Evolutionary conservation across 2,797 vertebrate species (phyloP).

Genomic region (Sternarchorhynchus goeldii): DNA sequence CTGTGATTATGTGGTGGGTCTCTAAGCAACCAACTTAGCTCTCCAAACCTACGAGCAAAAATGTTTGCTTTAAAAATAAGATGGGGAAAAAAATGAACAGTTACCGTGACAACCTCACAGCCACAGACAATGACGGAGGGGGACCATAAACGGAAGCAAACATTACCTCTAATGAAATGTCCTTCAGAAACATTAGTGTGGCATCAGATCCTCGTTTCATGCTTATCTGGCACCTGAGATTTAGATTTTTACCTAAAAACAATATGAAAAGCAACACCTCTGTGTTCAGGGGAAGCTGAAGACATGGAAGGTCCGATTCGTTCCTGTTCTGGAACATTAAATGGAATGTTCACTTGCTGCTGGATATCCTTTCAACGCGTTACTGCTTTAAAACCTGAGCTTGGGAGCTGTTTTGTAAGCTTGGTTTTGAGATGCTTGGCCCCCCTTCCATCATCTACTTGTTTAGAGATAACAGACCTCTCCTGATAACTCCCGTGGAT

Average conservation of each 20-base stretch:
- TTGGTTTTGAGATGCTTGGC: neutral
- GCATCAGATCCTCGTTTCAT: no score
- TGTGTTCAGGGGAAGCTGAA: no score
- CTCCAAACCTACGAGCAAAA: conserved; percentile 19
- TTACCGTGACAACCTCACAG: neutral
- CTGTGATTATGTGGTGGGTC: conserved; percentile 48
- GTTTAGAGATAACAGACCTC: conserved; percentile 7
- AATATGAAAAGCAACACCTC: no score
- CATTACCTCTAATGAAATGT: no score
- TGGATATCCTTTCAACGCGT: neutral
- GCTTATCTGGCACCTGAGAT: no score
- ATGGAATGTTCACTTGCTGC: neutral
- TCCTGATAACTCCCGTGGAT: conserved; percentile 1
- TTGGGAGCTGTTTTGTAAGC: neutral
- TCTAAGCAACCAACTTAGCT: conserved; percentile 12
- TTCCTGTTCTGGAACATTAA: neutral
- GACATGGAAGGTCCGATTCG: neutral
- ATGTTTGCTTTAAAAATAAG: conserved; percentile 34
- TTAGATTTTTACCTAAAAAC: no score
- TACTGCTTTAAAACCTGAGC: neutral
- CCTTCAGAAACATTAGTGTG: no score
- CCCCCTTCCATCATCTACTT: neutral
- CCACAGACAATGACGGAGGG: neutral
- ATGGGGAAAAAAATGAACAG: neutral
- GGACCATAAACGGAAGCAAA: no score